Base-by-base conservation (phyloP, 2,888 invertebrate species). In the Tortrix viridana region DNA sequence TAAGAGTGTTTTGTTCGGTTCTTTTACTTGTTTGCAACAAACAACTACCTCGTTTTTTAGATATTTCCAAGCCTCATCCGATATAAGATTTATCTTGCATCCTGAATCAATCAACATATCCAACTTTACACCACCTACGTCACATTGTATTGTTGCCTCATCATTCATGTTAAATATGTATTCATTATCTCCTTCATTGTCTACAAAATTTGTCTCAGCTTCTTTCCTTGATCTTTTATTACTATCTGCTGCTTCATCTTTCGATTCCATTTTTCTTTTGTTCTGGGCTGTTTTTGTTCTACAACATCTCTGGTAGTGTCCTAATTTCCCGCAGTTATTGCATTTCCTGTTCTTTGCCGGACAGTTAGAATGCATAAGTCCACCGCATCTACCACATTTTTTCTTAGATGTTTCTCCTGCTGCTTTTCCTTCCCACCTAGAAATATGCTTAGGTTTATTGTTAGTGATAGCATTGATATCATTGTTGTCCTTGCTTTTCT, bases 91-190 rank as follows among this genome's bases (percentile, higher is more conserved):
- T 9, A 18, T 9, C n/a, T 48, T 54, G 16, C 58, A 54, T 12
- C 63, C 58, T 1, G 58, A 59, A 12, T 64, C 54, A 9, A 58
- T 49, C 1, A 58, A 9, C 54, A 58, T 54, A 6, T 58, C 32
- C 1, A 53, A 6, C 5, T 58, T 9, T 4, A 64, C 49, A 5
- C 32, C 37, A 3, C 50, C 32, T 32, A 50, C 7, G 4, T 18
- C 32, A 19, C 50, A 37, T 32, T 32, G 23, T n/a, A 32, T 14
- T 16, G 52, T 46, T 9, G 48, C 57, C 32, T 64, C 32, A 56
- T 65, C 37, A n/a, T 56, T 12, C 2, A 67, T 37, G 22, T 67
- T 59, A 54, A 69, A 67, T n/a, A 65, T 22, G 32, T 65, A 69
- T 19, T 66, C 26, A 1, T 59, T 18, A 37, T 60, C 46, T 12